Evolutionary conservation across 2,113 vertebrate species (phyloP).

Genomic region (Ageneiosus marmoratus): DNA sequence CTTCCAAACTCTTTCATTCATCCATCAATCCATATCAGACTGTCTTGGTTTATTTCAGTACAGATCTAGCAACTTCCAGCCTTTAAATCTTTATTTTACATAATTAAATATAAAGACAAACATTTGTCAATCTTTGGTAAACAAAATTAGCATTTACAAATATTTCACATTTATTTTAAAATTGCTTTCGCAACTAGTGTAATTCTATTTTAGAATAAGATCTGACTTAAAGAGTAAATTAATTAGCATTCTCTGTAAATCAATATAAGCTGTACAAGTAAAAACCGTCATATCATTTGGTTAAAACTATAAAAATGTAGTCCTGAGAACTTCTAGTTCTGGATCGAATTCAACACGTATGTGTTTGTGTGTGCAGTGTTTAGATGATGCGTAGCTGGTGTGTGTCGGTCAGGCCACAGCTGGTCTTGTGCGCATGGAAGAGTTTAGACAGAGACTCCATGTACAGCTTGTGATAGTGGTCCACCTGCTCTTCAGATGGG

Average conservation of each 20-base stretch:
- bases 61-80: not conserved
- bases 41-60: not conserved
- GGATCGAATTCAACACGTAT: not conserved
- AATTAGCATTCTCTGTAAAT: not conserved
- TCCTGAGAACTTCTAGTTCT: not conserved
- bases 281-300: not conserved
- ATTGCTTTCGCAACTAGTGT: not conserved
- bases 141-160: not conserved
- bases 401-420: slow-evolving; percentile 69
- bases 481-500: slow-evolving; percentile 73
- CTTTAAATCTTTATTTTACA: not conserved
- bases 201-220: not conserved
- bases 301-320: not conserved
- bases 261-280: not conserved
- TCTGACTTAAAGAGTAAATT: not conserved
- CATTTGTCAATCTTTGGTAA: not conserved
- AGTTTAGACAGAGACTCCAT: slow-evolving; percentile 71
- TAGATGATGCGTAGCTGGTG: slow-evolving; percentile 73
- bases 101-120: not conserved
- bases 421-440: slow-evolving; percentile 78
- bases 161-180: not conserved
- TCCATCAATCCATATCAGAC: not conserved
- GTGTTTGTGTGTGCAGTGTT: slow-evolving; percentile 4
- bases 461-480: slow-evolving; percentile 76
- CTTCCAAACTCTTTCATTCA: too few species aligned